Percentiles rank a stretch among this genome's conserved stretches.
These are phyloP conservation scores for Ptychodera flava DNA, from an alignment of 35 echinoderm and acorn worm species.

Conservation along the genomic window DNA sequence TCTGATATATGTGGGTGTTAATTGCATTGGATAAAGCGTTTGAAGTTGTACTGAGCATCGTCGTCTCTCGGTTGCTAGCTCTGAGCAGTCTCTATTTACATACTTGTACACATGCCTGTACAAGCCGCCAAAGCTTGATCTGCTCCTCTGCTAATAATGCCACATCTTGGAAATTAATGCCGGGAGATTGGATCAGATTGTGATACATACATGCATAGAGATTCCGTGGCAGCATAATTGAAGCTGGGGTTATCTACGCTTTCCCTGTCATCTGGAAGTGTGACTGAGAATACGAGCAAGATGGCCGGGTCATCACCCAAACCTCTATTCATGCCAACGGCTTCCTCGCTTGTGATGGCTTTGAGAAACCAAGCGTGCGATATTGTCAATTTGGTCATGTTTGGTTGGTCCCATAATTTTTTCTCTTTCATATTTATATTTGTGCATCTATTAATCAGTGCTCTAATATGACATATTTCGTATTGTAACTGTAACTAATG, in stretches of 20 bases:
- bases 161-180: background rate
- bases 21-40: background rate
- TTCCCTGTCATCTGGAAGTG: background rate
- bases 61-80: background rate
- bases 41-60: background rate
- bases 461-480: background rate
- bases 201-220: background rate
- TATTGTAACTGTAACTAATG: background rate
- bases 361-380: constrained; percentile 8
- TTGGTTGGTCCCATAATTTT: constrained; percentile 3
- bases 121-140: background rate
- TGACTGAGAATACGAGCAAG: background rate
- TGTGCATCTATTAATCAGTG: background rate
- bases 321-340: constrained; percentile 12
- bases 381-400: background rate
- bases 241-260: background rate
- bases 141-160: background rate
- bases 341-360: constrained; percentile 11
- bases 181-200: background rate
- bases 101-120: background rate
- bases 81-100: background rate
- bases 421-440: background rate
- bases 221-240: too few species aligned
- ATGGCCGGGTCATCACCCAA: background rate
- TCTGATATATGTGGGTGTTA: background rate